Evolutionary conservation across 2,113 vertebrate genomes (phyloP).

Genomic region (Lethenteron reissneri): DNA sequence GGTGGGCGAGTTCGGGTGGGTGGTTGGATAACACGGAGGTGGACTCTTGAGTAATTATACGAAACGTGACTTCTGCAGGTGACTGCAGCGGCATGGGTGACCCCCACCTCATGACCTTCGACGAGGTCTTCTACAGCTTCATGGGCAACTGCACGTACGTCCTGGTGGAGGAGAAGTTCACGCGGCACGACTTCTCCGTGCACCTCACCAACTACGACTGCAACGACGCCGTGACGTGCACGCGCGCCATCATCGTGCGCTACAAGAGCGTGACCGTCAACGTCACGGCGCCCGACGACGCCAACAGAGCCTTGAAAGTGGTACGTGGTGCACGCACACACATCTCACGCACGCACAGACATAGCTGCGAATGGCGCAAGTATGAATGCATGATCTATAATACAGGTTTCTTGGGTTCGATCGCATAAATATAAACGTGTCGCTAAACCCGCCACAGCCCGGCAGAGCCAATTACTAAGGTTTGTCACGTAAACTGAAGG

Average conservation of each 20-base stretch:
- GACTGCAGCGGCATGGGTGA: conserved; percentile 78
- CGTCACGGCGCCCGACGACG: conserved; percentile 15
- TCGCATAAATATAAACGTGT: no score
- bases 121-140: conserved; percentile 60
- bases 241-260: conserved; percentile 41
- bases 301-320: not conserved
- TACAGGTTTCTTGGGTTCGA: no score
- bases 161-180: conserved; percentile 44
- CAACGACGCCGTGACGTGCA: conserved; percentile 53
- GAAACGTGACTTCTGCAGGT: conserved; percentile 23
- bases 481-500: no score
- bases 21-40: no score
- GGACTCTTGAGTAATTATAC: no score
- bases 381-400: no score
- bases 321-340: not conserved
- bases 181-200: conserved; percentile 33
- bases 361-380: no score
- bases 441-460: no score
- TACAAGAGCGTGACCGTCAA: conserved; percentile 31
- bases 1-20: no score
- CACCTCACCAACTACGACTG: conserved; percentile 70
- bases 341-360: no score
- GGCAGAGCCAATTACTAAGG: no score
- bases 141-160: conserved; percentile 78
- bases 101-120: conserved; percentile 72